Conservation (phyloP, 2,113 vertebrate genomes). For the Oreotragus oreotragus region DNA sequence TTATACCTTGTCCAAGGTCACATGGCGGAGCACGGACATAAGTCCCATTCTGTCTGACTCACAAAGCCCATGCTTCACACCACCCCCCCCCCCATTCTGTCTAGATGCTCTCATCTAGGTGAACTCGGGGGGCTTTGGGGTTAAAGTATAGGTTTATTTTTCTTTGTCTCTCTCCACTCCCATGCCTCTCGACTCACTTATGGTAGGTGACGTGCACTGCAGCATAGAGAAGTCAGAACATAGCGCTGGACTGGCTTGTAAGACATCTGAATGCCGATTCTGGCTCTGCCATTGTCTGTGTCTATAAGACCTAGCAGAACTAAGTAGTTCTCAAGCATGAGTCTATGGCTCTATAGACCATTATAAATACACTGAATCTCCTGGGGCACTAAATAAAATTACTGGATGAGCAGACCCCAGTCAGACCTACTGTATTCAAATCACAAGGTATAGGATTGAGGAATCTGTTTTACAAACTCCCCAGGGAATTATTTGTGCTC, state of each 20-base stretch:
- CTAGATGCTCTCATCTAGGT: not conserved
- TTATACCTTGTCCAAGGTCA: not conserved
- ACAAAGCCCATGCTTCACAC: not conserved
- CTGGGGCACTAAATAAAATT: not conserved
- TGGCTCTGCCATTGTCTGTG: not conserved
- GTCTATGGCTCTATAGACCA: accelerated
- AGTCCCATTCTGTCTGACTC: not conserved
- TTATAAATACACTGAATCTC: not conserved
- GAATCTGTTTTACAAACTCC: not conserved
- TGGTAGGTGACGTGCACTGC: not conserved
- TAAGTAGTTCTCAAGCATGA: not conserved
- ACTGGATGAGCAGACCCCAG: not conserved
- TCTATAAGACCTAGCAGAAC: not conserved
- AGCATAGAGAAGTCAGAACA: not conserved
- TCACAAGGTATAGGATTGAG: not conserved
- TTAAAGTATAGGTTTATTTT: not conserved
- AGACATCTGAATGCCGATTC: not conserved
- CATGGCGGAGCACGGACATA: not conserved
- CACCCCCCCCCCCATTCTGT: not conserved
- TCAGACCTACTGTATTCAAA: not conserved
- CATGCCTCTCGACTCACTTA: not conserved
- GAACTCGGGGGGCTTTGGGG: not conserved
- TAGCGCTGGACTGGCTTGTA: no score
- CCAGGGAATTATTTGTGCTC: not conserved
- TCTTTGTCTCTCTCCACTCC: not conserved